phyloP scores from a whole-genome alignment of 2,888 invertebrate species.

The Andrena marginata region DNA sequence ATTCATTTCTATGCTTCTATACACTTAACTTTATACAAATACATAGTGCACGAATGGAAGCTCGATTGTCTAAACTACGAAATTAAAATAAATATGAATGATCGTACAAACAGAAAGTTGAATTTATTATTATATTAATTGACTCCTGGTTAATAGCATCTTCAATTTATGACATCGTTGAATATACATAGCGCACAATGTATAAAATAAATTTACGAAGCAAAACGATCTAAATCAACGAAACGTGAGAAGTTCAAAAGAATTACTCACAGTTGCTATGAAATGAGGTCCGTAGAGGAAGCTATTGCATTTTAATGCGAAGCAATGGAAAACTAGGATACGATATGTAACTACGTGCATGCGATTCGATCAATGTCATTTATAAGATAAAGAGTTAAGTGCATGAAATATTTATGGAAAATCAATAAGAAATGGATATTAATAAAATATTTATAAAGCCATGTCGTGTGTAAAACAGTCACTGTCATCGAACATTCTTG shows the following conservation, averaged over 20 bases:
- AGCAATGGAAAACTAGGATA: conserved; percentile 1
- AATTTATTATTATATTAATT: conserved; percentile 10
- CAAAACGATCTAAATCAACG: conserved; percentile 10
- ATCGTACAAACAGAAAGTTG: neutral
- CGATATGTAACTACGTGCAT: conserved; percentile 37
- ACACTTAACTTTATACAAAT: conserved; percentile 3
- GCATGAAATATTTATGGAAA: conserved; percentile 2
- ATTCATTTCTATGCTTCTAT: conserved; percentile 18
- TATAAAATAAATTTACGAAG: conserved; percentile 24
- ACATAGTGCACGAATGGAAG: neutral
- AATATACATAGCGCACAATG: neutral
- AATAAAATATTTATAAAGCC: conserved; percentile 32
- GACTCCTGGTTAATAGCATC: neutral
- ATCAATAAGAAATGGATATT: conserved; percentile 2
- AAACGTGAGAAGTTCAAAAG: neutral
- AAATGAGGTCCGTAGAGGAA: neutral
- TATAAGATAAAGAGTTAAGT: conserved; percentile 8
- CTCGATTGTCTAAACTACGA: neutral
- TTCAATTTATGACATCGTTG: conserved; percentile 6
- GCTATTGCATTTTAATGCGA: conserved; percentile 7
- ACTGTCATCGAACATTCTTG: conserved; percentile 36
- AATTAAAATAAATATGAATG: neutral
- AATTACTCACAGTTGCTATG: neutral
- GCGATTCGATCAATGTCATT: neutral
- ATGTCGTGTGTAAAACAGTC: conserved; percentile 27